Conservation (phyloP, 2,113 vertebrate species). For the Tenebrosternarchus preto region DNA sequence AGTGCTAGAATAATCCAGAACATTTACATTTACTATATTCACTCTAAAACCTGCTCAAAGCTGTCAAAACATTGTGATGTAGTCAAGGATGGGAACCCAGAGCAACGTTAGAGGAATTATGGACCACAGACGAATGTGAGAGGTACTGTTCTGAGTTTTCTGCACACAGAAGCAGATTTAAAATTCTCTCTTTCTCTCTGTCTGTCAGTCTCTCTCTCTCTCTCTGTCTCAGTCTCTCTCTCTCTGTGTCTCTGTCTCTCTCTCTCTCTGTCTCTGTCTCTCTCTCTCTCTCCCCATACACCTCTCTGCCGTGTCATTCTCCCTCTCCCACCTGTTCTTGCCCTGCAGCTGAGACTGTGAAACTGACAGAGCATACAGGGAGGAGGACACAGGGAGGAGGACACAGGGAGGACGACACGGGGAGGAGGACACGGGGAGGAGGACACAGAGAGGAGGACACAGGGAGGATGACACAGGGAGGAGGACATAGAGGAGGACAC, state of each 20-base stretch:
- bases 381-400: too few species aligned
- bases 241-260: neutral
- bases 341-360: too few species aligned
- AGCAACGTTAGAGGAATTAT: neutral
- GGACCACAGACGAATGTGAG: too few species aligned
- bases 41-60: neutral
- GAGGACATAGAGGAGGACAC: neutral
- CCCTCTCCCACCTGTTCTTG: slow-evolving; percentile 21
- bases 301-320: slow-evolving; percentile 7
- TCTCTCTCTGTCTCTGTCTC: neutral
- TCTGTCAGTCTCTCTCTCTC: neutral
- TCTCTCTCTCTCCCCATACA: neutral
- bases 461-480: neutral
- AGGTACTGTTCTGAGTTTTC: slow-evolving; percentile 4
- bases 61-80: neutral
- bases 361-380: neutral
- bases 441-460: neutral
- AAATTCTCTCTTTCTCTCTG: neutral
- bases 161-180: slow-evolving; percentile 17
- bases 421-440: neutral
- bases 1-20: too few species aligned
- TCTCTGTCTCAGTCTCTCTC: too few species aligned
- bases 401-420: neutral
- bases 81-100: neutral
- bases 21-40: neutral